Evolutionary conservation across 1,140 invertebrate species (phyloP).

Genomic region (Ostrea denselamellosa): DNA sequence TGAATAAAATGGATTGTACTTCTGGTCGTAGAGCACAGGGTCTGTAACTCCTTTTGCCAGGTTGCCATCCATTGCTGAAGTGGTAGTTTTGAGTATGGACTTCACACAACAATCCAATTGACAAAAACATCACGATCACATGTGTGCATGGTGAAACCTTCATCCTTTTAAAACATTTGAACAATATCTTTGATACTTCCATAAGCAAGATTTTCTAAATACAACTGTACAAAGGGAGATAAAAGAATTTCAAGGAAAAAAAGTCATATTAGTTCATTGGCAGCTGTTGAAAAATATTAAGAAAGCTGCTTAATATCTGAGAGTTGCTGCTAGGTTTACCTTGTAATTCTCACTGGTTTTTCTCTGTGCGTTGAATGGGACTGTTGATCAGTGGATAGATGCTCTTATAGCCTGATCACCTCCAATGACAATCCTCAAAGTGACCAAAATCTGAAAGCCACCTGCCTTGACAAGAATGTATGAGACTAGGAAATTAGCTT

Average conservation of each 20-base stretch:
- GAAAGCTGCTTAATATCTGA: neutral
- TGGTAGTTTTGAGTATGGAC: constrained; percentile 70
- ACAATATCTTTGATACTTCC: neutral
- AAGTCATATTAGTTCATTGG: too few relatives aligned
- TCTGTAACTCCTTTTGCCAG: constrained; percentile 63
- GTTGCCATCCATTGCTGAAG: constrained; percentile 75
- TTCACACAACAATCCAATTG: constrained; percentile 16
- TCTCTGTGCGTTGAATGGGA: constrained; percentile 5
- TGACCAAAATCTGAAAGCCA: constrained; percentile 34
- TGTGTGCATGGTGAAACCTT: constrained; percentile 27
- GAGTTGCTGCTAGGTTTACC: neutral
- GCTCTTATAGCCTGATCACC: neutral
- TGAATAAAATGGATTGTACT: constrained; percentile 59
- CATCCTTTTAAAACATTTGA: neutral
- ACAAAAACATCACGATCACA: constrained; percentile 43
- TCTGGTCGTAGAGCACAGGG: constrained; percentile 62
- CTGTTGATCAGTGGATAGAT: neutral
- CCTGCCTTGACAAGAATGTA: constrained; percentile 16
- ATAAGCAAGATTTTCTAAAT: neutral
- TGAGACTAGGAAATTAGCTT: constrained; percentile 24
- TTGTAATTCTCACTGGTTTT: neutral
- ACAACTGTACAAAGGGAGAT: too few relatives aligned
- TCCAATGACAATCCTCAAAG: neutral
- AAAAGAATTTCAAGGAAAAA: too few relatives aligned
- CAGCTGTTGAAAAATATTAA: neutral